Percentiles rank a stretch among this genome's conserved stretches.
These are phyloP conservation scores for Microctonus brassicae DNA, from an alignment of 2,888 invertebrate species.

Conservation along the genomic window DNA sequence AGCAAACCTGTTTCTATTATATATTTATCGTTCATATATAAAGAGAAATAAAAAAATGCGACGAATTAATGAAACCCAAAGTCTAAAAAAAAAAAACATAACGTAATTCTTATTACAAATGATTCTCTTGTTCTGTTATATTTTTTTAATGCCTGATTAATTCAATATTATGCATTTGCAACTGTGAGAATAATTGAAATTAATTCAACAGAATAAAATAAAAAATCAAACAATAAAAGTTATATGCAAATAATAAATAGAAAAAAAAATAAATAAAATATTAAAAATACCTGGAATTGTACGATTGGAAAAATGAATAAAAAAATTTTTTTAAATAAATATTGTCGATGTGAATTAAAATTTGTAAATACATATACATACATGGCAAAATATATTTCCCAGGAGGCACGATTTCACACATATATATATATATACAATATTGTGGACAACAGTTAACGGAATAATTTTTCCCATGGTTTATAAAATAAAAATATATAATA, in stretches of 20 bases:
- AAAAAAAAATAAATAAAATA: background rate
- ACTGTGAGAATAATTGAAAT: background rate
- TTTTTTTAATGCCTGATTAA: background rate
- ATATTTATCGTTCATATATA: background rate
- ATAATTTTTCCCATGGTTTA: conserved; percentile 41
- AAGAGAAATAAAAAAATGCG: conserved; percentile 43
- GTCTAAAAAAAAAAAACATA: background rate
- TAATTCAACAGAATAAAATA: background rate
- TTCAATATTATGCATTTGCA: background rate
- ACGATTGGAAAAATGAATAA: too few species aligned
- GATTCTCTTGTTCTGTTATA: background rate
- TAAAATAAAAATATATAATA: background rate
- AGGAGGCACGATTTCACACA: background rate
- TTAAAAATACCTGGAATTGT: too few species aligned
- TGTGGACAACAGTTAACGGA: background rate
- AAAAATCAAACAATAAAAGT: background rate
- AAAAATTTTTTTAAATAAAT: too few species aligned
- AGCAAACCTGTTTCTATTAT: conserved; percentile 58
- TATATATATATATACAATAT: too few species aligned
- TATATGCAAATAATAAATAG: conserved; percentile 6
- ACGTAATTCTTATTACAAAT: background rate
- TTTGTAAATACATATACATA: conserved; percentile 24
- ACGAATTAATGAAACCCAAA: conserved; percentile 1
- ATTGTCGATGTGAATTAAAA: too few species aligned
- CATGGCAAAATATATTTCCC: background rate